Evolutionary conservation across 2,888 invertebrate species (phyloP).

Genomic region (Catonia carolina): DNA sequence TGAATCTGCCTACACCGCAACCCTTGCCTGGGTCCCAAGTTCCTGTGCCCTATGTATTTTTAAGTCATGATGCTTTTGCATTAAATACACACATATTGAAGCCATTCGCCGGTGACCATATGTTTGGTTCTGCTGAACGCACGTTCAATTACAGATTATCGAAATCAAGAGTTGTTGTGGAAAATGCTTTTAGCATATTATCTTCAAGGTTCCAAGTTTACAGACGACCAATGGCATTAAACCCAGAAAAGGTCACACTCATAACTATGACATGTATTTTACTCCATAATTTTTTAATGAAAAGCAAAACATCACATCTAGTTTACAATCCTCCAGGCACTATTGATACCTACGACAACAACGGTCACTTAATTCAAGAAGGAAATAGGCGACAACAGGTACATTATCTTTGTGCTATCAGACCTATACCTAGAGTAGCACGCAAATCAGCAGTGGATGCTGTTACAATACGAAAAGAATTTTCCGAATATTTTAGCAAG

Average conservation of each 20-base stretch:
- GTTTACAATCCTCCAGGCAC: conserved; percentile 33
- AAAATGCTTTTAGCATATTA: conserved; percentile 32
- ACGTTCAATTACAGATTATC: conserved; percentile 37
- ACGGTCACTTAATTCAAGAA: conserved; percentile 14
- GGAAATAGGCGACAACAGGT: conserved; percentile 15
- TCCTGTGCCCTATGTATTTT: conserved; percentile 35
- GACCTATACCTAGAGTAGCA: conserved; percentile 5
- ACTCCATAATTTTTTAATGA: conserved; percentile 36
- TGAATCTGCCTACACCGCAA: conserved; percentile 28
- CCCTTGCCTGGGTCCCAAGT: conserved; percentile 26
- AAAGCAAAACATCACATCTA: conserved; percentile 31
- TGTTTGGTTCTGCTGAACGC: conserved; percentile 28
- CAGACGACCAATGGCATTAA: conserved; percentile 33
- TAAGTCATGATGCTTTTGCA: conserved; percentile 35
- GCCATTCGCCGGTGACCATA: conserved; percentile 30
- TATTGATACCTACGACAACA: conserved; percentile 31
- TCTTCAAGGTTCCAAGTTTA: conserved; percentile 30
- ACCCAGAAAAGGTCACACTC: conserved; percentile 33
- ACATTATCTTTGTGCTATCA: conserved; percentile 10
- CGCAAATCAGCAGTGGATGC: conserved; percentile 11
- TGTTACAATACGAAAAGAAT: conserved; percentile 9
- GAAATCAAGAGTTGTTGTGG: conserved; percentile 34
- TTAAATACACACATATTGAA: conserved; percentile 30
- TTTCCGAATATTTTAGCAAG: conserved; percentile 8
- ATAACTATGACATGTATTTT: conserved; percentile 37